Evolutionary conservation across 2,888 invertebrate genomes (phyloP), one percentile per base, ranked within the genome.

Genomic region (Ectemnius continuus): DNA sequence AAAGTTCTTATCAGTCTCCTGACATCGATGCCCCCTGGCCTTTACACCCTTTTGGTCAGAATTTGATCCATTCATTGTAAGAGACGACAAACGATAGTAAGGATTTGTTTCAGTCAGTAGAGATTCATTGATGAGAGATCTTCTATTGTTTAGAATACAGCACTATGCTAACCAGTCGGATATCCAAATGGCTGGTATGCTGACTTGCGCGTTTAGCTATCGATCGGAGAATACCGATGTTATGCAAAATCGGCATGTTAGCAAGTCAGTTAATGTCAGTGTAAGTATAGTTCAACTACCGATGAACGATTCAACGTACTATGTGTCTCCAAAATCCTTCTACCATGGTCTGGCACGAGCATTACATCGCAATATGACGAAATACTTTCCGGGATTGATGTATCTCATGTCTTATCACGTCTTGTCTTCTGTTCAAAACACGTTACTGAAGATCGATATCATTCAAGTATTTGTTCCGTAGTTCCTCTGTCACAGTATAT

Each of bases 161-260:
- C 96, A 97, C 91, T 97, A 96, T 89, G 96, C 96, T 0, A 93
- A 93, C 80, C 93, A 95, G 66, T 94, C 95, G 5, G 98, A 98
- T 90, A 93, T 98, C 16, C 99, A 99, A 92, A 98, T 97, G 91
- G 97, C 98, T 3, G 98, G 98, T 1, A 97, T 98, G 96, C 89
- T 98, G 70, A 95, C 96, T 76, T 98, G 98, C 88, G 94, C 96
- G 1, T 97, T 98, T 91, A 95, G 96, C 73, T 93, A 94, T 70
- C 94, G 93, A 83, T 93, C 93, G 57, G 93, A 93, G 74, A 91
- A 92, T 13, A 90, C 90, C 64, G 92, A 91, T 76, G 91, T 91
- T 16, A 91, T 92, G 46, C 88, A 89, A 64, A 85, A 81, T 18
- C 85, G 88, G 36, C 79, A 87, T 62, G 82, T 87, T 82, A 93